Conservation (phyloP, 2,888 invertebrate species). For the Aspidiotus rigidus region DNA sequence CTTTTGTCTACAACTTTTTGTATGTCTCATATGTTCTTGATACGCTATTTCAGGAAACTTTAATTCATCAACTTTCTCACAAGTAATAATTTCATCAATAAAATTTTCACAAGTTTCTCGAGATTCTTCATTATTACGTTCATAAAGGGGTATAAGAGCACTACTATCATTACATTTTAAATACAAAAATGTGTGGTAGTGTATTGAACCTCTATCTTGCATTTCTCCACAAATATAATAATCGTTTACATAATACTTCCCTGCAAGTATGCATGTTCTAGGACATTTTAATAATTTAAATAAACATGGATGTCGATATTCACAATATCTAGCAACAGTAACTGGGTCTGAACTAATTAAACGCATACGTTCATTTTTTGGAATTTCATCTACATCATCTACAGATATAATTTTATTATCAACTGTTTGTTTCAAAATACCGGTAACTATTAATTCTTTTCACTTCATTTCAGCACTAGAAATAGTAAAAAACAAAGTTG, state of each 20-base stretch:
- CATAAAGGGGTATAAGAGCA: slow-evolving; percentile 32
- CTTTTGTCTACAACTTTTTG: neutral
- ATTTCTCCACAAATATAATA: slow-evolving; percentile 36
- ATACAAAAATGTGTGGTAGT: slow-evolving; percentile 35
- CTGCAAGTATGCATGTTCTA: slow-evolving; percentile 32
- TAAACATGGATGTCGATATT: slow-evolving; percentile 29
- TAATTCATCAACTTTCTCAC: too few species aligned
- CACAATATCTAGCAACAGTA: slow-evolving; percentile 37
- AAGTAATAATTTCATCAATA: slow-evolving; percentile 20
- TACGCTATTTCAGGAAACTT: neutral
- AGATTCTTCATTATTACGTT: slow-evolving; percentile 20
- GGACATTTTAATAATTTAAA: slow-evolving; percentile 26
- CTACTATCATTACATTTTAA: slow-evolving; percentile 35
- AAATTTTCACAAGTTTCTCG: slow-evolving; percentile 4
- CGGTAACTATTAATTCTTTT: slow-evolving; percentile 35
- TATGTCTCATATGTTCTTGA: neutral
- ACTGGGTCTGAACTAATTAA: slow-evolving; percentile 37
- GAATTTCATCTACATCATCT: neutral
- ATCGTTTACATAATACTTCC: slow-evolving; percentile 32
- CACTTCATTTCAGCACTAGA: slow-evolving; percentile 36
- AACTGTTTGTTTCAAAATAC: slow-evolving; percentile 34
- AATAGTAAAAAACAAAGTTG: slow-evolving; percentile 36
- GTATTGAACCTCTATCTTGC: slow-evolving; percentile 36
- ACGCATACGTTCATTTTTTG: slow-evolving; percentile 29
- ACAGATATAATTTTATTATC: neutral